Evolutionary conservation across 2,797 vertebrate genomes (phyloP).

Genomic region (Onychomys torridus): DNA sequence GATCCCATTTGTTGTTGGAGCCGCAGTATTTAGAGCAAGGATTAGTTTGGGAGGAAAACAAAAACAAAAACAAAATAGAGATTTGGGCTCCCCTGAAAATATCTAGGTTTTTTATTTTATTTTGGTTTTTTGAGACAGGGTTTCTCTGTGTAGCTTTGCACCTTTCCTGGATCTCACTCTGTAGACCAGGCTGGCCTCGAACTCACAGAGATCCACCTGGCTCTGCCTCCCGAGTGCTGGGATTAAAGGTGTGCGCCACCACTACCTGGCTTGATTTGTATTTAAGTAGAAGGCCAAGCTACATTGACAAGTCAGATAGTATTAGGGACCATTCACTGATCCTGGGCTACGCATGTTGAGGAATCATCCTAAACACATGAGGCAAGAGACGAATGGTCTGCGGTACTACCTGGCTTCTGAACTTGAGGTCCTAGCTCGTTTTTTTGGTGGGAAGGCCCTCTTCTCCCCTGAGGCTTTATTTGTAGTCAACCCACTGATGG

Average conservation of each 20-base stretch:
- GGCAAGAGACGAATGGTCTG: neutral
- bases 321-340: neutral
- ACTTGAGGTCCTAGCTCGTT: slow-evolving; percentile 16
- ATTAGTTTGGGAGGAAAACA: neutral
- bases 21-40: neutral
- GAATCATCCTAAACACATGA: neutral
- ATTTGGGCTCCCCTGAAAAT: neutral
- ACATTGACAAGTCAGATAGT: neutral
- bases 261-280: no score
- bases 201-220: no score
- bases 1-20: neutral
- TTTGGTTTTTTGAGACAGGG: no score
- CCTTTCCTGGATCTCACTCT: no score
- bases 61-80: neutral
- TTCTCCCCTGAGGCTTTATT: neutral
- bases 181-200: no score
- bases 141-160: no score
- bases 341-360: neutral
- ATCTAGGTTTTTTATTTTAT: neutral
- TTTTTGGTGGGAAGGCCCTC: neutral
- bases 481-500: neutral
- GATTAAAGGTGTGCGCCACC: no score
- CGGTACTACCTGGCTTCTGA: neutral
- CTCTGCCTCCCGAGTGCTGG: no score
- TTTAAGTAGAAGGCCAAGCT: slow-evolving; percentile 1